These are phyloP conservation scores for Orestias chungarensis DNA, from an alignment of 2,797 vertebrate species.

Conservation along the genomic window DNA sequence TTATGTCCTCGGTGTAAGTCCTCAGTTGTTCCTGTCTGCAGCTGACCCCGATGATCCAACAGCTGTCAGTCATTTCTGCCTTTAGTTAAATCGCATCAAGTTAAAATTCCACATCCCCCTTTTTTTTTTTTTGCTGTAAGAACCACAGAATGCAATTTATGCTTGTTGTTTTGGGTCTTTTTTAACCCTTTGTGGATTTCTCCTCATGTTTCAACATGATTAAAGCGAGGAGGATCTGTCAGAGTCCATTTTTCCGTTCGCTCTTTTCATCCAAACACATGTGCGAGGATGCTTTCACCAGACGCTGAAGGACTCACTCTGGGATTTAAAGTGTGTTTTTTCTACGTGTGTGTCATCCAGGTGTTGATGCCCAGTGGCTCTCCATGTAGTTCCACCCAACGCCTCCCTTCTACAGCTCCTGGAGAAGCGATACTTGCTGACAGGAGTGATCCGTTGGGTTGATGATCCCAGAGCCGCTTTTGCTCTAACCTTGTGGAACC, in stretches of 20 bases:
- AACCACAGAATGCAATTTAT: slow-evolving; percentile 26
- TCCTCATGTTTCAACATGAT: slow-evolving; percentile 49
- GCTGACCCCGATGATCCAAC: slow-evolving; percentile 50
- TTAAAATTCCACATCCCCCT: slow-evolving; percentile 43
- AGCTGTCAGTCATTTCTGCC: slow-evolving; percentile 71
- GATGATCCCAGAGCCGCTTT: neutral
- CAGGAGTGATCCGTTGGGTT: slow-evolving; percentile 45
- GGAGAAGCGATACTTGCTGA: slow-evolving; percentile 42
- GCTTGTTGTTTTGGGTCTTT: slow-evolving; percentile 37
- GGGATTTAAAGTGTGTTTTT: slow-evolving; percentile 12
- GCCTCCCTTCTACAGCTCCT: slow-evolving; percentile 34
- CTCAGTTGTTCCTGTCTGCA: slow-evolving; percentile 30
- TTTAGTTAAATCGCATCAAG: slow-evolving; percentile 49
- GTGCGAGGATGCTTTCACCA: slow-evolving; percentile 56
- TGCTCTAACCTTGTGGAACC: neutral
- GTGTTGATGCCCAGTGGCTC: slow-evolving; percentile 51
- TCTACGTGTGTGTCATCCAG: slow-evolving; percentile 32
- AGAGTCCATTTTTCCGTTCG: slow-evolving; percentile 23
- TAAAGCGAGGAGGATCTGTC: slow-evolving; percentile 45
- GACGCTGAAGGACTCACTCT: slow-evolving; percentile 46
- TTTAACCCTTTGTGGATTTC: slow-evolving; percentile 24
- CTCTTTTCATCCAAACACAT: slow-evolving; percentile 28
- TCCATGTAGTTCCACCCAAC: slow-evolving; percentile 44
- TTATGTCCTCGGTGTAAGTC: slow-evolving; percentile 1
- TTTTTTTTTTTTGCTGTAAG: slow-evolving; percentile 18